phyloP scores from a whole-genome alignment of 2,888 invertebrate species.

The Epicampocera succincta region DNA sequence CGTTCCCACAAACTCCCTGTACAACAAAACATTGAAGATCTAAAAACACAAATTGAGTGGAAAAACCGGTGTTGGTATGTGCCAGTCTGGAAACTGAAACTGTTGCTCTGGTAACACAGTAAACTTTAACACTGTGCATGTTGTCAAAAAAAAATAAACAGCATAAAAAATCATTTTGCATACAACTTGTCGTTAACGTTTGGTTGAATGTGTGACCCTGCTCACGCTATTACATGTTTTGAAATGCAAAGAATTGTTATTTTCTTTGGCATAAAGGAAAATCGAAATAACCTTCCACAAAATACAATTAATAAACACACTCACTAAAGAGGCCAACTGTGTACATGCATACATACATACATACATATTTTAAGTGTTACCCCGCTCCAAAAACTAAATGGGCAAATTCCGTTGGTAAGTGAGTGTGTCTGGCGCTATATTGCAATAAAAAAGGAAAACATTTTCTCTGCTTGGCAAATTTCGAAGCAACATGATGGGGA shows the following conservation, averaged over 20 bases:
- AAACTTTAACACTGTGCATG: constrained; percentile 23
- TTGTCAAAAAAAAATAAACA: constrained; percentile 1
- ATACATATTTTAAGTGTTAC: too few species aligned
- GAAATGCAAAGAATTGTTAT: neutral
- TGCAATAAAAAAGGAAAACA: too few species aligned
- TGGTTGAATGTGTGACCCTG: neutral
- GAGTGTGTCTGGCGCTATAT: too few species aligned
- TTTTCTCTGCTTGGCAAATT: too few species aligned
- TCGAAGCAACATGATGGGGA: too few species aligned
- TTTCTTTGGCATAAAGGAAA: neutral
- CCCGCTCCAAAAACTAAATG: too few species aligned
- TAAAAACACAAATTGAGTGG: constrained; percentile 12
- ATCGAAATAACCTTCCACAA: neutral
- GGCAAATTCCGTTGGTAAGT: too few species aligned
- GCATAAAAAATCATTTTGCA: too few species aligned
- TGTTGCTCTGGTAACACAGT: constrained; percentile 20
- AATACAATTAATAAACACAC: too few species aligned
- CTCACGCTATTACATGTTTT: neutral
- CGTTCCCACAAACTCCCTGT: neutral
- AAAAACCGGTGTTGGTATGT: neutral
- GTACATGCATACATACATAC: too few species aligned
- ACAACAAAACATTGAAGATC: neutral
- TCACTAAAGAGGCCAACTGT: neutral
- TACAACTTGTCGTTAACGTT: neutral
- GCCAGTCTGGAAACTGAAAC: neutral